A percentile compares a stretch with the other conserved stretches of the same genome.
Conservation (phyloP, 2,797 vertebrate genomes). For the Malurus splendens region DNA sequence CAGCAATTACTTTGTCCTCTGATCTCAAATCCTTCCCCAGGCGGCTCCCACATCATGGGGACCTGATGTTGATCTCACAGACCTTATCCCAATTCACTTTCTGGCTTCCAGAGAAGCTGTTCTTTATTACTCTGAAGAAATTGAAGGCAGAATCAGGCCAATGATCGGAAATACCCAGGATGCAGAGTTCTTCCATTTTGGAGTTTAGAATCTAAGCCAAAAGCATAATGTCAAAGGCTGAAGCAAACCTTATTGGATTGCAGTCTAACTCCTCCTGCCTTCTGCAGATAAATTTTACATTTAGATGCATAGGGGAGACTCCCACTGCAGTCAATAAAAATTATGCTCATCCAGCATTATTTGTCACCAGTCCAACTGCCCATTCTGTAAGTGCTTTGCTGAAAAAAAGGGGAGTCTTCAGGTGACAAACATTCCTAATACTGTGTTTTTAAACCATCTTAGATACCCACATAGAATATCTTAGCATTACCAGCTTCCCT, state of each 20-base stretch:
- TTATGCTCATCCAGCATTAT: not conserved
- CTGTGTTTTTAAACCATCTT: not conserved
- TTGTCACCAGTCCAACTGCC: not conserved
- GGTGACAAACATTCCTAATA: not conserved
- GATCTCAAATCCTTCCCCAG: not conserved
- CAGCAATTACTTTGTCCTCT: constrained; percentile 1
- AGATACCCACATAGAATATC: not conserved
- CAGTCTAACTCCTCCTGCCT: constrained; percentile 26
- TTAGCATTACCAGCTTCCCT: not conserved
- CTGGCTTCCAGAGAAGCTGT: not conserved
- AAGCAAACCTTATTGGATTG: constrained; percentile 3
- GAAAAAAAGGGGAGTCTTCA: not conserved
- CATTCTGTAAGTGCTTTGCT: not conserved
- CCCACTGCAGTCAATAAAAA: constrained; percentile 31
- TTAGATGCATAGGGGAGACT: not conserved
- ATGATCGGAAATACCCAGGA: not conserved
- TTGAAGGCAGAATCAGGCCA: not conserved
- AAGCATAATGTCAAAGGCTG: constrained; percentile 23
- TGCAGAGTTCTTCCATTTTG: not conserved
- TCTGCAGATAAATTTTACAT: constrained; percentile 51
- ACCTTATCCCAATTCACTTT: not conserved
- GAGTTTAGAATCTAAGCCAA: not conserved
- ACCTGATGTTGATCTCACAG: not conserved
- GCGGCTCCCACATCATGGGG: not conserved
- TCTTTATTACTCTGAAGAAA: not conserved